These are phyloP conservation scores for Chauna torquata DNA, from an alignment of 2,113 vertebrate species.

Conservation along the genomic window DNA sequence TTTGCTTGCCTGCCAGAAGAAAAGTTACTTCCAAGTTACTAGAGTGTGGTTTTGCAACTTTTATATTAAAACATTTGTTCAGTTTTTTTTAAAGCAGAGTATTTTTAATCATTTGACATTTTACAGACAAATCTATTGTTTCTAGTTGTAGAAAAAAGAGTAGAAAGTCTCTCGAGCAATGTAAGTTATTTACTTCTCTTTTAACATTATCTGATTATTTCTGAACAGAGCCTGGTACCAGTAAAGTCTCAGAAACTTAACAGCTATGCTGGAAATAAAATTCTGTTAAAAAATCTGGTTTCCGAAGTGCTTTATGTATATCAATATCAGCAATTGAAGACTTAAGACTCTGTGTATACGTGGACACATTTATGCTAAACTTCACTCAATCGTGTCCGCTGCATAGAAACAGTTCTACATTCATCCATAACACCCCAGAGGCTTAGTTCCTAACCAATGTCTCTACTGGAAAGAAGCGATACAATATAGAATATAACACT, in stretches of 20 bases:
- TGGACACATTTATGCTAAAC: background rate
- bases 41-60: background rate
- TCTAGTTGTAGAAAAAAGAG: no score
- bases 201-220: background rate
- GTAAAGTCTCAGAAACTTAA: background rate
- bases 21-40: constrained; percentile 12
- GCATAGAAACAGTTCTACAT: no score
- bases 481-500: no score
- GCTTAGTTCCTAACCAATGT: no score
- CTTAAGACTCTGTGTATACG: background rate
- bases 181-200: background rate
- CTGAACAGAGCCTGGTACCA: background rate
- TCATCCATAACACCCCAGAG: no score
- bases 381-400: no score
- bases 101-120: background rate
- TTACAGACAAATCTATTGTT: background rate
- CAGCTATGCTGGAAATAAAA: background rate
- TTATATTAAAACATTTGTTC: background rate
- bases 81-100: background rate
- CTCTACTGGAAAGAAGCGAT: no score
- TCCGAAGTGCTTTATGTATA: background rate
- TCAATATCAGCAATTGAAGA: background rate
- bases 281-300: background rate
- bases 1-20: constrained; percentile 32
- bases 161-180: background rate